Percentiles rank a stretch among this genome's conserved stretches.
phyloP scores from a whole-genome alignment of 1,140 invertebrate genomes.

The Saxidomus purpurata region DNA sequence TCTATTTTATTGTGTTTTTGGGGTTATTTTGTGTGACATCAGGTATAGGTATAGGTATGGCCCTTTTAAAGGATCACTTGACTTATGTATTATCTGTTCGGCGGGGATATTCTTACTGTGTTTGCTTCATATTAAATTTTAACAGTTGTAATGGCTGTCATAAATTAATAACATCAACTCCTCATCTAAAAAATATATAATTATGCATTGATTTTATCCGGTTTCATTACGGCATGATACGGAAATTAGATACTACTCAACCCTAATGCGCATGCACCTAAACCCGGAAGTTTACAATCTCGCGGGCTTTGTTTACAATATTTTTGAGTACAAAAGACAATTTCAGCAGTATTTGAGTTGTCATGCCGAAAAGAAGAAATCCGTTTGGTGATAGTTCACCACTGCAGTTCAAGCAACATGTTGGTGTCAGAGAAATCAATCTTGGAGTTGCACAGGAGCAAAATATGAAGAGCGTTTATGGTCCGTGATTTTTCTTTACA shows the following conservation, averaged over 20 bases:
- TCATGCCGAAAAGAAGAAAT: slow-evolving; percentile 78
- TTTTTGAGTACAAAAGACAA: background rate
- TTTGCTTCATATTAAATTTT: too few species aligned
- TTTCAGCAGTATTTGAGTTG: background rate
- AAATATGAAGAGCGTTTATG: slow-evolving; percentile 77
- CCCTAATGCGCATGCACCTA: background rate
- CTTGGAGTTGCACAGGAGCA: slow-evolving; percentile 68
- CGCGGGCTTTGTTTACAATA: slow-evolving; percentile 50
- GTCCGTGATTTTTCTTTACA: slow-evolving; percentile 45
- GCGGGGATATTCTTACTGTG: too few species aligned
- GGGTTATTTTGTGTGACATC: too few species aligned
- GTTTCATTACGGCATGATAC: background rate
- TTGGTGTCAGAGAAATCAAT: slow-evolving; percentile 74
- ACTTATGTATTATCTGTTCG: too few species aligned
- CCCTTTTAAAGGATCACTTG: too few species aligned
- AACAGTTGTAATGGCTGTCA: too few species aligned
- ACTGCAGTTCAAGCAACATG: slow-evolving; percentile 75
- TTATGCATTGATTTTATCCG: too few species aligned
- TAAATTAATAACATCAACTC: too few species aligned
- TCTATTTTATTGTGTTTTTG: too few species aligned
- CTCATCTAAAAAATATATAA: too few species aligned
- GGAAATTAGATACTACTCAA: background rate
- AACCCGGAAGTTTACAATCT: slow-evolving; percentile 23
- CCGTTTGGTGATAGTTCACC: slow-evolving; percentile 79
- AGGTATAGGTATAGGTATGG: too few species aligned